Evolutionary conservation across 2,113 vertebrate genomes (phyloP).

Genomic region (Sinocyclocheilus rhinocerous): DNA sequence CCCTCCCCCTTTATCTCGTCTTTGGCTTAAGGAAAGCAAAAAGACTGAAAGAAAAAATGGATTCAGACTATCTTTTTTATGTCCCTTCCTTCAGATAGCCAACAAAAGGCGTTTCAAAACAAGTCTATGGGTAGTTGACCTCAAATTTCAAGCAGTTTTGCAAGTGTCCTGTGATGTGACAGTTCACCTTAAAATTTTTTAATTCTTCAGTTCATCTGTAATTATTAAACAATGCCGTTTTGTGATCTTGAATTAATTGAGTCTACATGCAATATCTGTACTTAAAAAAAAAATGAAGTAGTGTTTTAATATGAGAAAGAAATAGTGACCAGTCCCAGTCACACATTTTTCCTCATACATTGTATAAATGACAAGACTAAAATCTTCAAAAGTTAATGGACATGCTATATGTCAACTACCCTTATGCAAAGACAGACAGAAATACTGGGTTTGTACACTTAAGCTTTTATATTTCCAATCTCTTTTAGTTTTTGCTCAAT

Average conservation of each 20-base stretch:
- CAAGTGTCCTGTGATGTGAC: neutral
- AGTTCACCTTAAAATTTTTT: neutral
- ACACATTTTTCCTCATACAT: neutral
- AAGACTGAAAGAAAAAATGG: conserved; percentile 67
- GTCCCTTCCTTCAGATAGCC: conserved; percentile 67
- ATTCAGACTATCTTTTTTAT: conserved; percentile 75
- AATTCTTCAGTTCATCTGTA: neutral
- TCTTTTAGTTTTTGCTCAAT: conserved; percentile 65
- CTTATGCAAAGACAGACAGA: conserved; percentile 68
- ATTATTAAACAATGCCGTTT: conserved; percentile 14
- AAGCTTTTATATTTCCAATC: conserved; percentile 60
- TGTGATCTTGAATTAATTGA: neutral
- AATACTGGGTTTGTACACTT: conserved; percentile 57
- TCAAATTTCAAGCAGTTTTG: neutral
- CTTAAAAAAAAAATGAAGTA: neutral
- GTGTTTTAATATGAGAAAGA: neutral
- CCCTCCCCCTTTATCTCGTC: conserved; percentile 67
- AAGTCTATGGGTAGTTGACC: conserved; percentile 16
- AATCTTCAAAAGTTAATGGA: conserved; percentile 12
- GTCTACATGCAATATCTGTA: neutral
- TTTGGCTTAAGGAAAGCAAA: conserved; percentile 68
- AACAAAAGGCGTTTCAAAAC: conserved; percentile 57
- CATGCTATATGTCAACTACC: conserved; percentile 29
- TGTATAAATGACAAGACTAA: neutral
- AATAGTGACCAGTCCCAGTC: neutral